phyloP scores from a whole-genome alignment of 2,888 invertebrate species.

The Eulithis testata region DNA sequence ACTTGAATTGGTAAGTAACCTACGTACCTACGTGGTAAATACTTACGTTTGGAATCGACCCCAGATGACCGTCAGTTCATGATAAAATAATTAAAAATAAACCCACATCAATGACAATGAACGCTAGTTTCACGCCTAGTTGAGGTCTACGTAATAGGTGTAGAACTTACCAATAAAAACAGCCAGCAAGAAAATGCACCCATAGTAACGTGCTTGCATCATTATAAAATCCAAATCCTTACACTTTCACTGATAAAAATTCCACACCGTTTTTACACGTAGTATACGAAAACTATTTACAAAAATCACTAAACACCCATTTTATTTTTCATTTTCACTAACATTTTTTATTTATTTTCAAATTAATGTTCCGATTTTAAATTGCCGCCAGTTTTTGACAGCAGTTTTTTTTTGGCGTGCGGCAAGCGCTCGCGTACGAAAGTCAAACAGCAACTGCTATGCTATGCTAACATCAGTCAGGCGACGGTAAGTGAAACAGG shows the following conservation, averaged over 20 bases:
- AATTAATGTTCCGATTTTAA: slow-evolving; percentile 36
- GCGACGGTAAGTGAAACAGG: slow-evolving; percentile 54
- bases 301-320: slow-evolving; percentile 47
- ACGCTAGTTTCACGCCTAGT: no score
- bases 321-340: slow-evolving; percentile 37
- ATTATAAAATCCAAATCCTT: slow-evolving; percentile 66
- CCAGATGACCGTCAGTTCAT: no score
- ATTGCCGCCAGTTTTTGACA: slow-evolving; percentile 53
- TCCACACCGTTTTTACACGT: slow-evolving; percentile 58
- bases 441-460: slow-evolving; percentile 75
- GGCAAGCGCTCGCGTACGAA: slow-evolving; percentile 68
- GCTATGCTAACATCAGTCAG: slow-evolving; percentile 48
- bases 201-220: slow-evolving; percentile 63
- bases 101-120: no score
- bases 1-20: no score
- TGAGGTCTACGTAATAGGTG: no score
- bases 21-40: no score
- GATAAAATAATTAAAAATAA: no score
- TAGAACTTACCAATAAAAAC: slow-evolving; percentile 65
- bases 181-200: slow-evolving; percentile 63
- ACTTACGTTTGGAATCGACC: no score
- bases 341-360: slow-evolving; percentile 16
- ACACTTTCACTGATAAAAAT: slow-evolving; percentile 70
- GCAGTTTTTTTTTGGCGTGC: slow-evolving; percentile 51
- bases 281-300: slow-evolving; percentile 37